Percentiles rank a stretch among this genome's conserved stretches.
phyloP scores from a whole-genome alignment of 2,797 vertebrate species.

The Esox lucius region DNA sequence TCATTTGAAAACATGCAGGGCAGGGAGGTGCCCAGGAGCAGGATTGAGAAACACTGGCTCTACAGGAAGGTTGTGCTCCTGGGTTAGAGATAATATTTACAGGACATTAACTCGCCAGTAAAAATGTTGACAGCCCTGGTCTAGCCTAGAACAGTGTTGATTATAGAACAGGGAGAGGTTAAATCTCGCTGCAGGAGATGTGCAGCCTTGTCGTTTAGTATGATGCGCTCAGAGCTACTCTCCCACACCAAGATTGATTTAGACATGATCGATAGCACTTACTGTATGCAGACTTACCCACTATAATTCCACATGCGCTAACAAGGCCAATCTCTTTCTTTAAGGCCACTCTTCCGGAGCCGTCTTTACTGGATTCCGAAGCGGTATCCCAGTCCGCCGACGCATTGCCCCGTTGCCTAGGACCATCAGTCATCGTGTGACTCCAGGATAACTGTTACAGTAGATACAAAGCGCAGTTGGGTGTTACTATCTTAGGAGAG shows the following conservation, averaged over 20 bases:
- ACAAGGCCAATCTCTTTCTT: constrained; percentile 84
- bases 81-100: no score
- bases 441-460: background rate
- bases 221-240: background rate
- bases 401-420: constrained; percentile 59
- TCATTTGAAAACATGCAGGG: no score
- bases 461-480: background rate
- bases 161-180: background rate
- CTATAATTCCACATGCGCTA: constrained; percentile 84
- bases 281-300: constrained; percentile 70
- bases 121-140: background rate
- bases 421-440: constrained; percentile 69
- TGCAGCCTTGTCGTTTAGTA: no score
- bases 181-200: background rate
- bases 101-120: no score
- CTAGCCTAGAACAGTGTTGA: background rate
- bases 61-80: no score
- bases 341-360: constrained; percentile 71
- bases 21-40: no score
- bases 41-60: no score
- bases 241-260: background rate
- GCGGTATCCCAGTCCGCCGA: constrained; percentile 35
- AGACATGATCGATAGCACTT: background rate
- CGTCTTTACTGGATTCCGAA: constrained; percentile 30
- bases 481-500: background rate